phyloP scores from a whole-genome alignment of 2,113 vertebrate species.

The Anarhynchus alexandrinus region DNA sequence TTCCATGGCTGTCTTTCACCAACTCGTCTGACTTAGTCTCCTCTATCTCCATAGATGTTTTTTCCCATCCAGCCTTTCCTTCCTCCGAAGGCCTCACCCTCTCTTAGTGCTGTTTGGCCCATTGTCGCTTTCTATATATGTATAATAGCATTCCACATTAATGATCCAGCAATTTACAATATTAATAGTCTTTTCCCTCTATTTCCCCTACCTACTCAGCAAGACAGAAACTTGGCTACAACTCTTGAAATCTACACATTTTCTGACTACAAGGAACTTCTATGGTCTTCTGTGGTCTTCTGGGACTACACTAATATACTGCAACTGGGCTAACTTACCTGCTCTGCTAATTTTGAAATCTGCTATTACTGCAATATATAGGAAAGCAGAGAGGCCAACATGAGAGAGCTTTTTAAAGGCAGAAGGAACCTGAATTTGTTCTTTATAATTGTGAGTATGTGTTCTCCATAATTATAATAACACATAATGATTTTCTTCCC shows the following conservation, averaged over 20 bases:
- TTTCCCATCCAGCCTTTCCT: background rate
- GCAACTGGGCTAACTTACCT: background rate
- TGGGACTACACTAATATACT: background rate
- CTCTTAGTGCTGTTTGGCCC: background rate
- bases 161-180: background rate
- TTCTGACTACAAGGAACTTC: background rate
- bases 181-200: background rate
- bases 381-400: background rate
- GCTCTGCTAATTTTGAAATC: background rate
- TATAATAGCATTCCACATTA: background rate
- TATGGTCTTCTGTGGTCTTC: background rate
- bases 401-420: background rate
- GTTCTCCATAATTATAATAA: background rate
- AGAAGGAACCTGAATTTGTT: conserved; percentile 19
- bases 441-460: background rate
- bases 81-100: background rate
- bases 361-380: background rate
- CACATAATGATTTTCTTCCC: background rate
- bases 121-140: background rate
- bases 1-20: background rate
- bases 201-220: background rate
- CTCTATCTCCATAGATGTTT: background rate
- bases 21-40: background rate
- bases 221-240: background rate
- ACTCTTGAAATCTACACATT: background rate